phyloP scores from a whole-genome alignment of 2,797 vertebrate species.

The Tragopan temminckii region DNA sequence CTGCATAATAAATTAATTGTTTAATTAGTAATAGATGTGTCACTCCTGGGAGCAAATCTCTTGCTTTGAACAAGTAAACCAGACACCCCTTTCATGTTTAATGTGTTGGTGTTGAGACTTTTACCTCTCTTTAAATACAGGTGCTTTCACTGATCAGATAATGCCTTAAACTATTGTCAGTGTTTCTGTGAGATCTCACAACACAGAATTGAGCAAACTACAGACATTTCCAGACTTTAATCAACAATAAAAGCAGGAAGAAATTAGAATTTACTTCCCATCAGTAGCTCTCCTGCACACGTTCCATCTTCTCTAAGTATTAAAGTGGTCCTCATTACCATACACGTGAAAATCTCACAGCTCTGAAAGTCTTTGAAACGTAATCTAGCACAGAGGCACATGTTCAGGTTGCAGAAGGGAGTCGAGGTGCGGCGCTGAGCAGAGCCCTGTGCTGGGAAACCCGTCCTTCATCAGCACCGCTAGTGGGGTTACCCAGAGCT shows the following conservation, averaged over 20 bases:
- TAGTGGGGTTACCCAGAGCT: too few species aligned
- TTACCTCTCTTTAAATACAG: constrained; percentile 76
- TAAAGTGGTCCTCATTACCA: constrained; percentile 36
- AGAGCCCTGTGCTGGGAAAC: too few species aligned
- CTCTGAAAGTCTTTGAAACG: neutral
- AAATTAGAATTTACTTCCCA: constrained; percentile 82
- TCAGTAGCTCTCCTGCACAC: constrained; percentile 72
- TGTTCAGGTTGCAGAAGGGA: neutral
- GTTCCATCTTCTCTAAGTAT: neutral
- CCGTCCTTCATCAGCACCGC: too few species aligned
- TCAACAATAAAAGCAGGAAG: constrained; percentile 77
- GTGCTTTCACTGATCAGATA: constrained; percentile 82
- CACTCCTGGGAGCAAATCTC: constrained; percentile 71
- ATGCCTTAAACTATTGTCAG: constrained; percentile 84
- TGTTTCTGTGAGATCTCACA: constrained; percentile 82
- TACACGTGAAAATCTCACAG: constrained; percentile 10
- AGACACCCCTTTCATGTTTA: constrained; percentile 76
- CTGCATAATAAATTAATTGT: constrained; percentile 78
- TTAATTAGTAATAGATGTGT: constrained; percentile 78
- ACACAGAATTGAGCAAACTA: constrained; percentile 74
- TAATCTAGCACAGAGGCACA: neutral
- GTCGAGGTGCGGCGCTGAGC: neutral
- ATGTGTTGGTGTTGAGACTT: constrained; percentile 80
- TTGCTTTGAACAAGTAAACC: constrained; percentile 75
- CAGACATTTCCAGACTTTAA: constrained; percentile 81